Base-by-base conservation (phyloP, 1,140 invertebrate genomes). In the Brachionus manjavacas region DNA sequence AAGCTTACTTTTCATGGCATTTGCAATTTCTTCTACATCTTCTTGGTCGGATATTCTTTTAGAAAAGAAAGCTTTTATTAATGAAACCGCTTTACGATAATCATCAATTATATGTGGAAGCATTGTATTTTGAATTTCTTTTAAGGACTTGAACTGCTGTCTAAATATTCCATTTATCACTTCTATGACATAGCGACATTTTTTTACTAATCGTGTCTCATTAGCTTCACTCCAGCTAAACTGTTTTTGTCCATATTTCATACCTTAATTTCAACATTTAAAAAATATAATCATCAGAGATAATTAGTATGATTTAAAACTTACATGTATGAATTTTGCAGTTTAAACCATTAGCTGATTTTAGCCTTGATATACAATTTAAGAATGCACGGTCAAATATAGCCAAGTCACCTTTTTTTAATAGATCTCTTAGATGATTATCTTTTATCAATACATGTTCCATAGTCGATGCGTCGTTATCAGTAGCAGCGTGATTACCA, bases 401-500 rank as follows among this genome's bases (percentile, higher is more conserved):
- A 60, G 55, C 55, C 55, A 60, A 60, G 55, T 60, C 55, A 60
- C 55, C 55, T 60, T 60, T 60, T 60, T 60, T 60, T 60, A 60
- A 60, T 60, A 11, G 55, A 60, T 60, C 55, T 60, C 55, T 60
- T 60, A 60, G 55, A 28, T 28, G 28, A 28, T 28, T 28, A 60
- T 60, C 55, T 60, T 60, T 60, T 60, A 60, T 60, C 55, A 60
- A 60, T 60, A 60, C 55, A 60, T 60, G 55, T 60, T 60, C 55
- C 55, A 60, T 60, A 60, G 20, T 60, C 55, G 55, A 60, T 60
- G 55, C 55, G 55, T 60, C 2, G 55, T 60, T 60, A 60, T 60
- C 55, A 60, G 55, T 2, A 20, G 43, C n/a, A n/a, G n/a, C n/a
- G n/a, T n/a, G n/a, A n/a, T n/a, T n/a, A n/a, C n/a, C n/a, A n/a